Evolutionary conservation across 2,113 vertebrate species (phyloP).

Genomic region (Ovis canadensis): DNA sequence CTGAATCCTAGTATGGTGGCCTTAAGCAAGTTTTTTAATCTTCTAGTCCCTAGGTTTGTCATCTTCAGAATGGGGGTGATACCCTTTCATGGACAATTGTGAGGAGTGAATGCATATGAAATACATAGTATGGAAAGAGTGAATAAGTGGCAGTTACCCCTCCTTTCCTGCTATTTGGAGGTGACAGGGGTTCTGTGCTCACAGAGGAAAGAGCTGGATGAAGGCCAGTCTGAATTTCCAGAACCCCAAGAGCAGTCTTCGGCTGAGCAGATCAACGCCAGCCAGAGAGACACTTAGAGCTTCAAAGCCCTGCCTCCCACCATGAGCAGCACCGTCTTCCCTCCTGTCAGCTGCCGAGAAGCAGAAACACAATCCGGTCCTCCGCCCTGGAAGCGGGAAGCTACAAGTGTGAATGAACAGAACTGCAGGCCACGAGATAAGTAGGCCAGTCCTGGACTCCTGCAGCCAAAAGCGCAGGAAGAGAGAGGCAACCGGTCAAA

Average conservation of each 20-base stretch:
- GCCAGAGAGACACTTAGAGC: background rate
- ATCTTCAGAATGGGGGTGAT: background rate
- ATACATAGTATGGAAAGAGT: background rate
- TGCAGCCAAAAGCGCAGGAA: constrained; percentile 9
- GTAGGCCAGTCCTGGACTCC: constrained; percentile 44
- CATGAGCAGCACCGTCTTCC: background rate
- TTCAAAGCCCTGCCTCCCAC: constrained; percentile 30
- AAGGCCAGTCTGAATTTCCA: constrained; percentile 11
- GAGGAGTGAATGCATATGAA: background rate
- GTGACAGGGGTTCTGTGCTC: background rate
- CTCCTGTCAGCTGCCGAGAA: background rate
- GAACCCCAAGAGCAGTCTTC: background rate
- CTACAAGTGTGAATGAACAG: constrained; percentile 20
- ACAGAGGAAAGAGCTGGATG: background rate
- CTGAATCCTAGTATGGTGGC: background rate
- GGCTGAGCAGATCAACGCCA: background rate
- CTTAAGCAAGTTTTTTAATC: background rate
- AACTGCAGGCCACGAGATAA: constrained; percentile 37
- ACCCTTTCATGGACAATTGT: background rate
- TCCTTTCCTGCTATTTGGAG: background rate
- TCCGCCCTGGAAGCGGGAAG: background rate
- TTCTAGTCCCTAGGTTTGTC: background rate
- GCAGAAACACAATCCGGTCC: background rate
- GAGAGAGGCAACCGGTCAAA: background rate
- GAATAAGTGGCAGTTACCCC: background rate